phyloP scores from a whole-genome alignment of 2,888 invertebrate species.

The Ptilodon capucinus region DNA sequence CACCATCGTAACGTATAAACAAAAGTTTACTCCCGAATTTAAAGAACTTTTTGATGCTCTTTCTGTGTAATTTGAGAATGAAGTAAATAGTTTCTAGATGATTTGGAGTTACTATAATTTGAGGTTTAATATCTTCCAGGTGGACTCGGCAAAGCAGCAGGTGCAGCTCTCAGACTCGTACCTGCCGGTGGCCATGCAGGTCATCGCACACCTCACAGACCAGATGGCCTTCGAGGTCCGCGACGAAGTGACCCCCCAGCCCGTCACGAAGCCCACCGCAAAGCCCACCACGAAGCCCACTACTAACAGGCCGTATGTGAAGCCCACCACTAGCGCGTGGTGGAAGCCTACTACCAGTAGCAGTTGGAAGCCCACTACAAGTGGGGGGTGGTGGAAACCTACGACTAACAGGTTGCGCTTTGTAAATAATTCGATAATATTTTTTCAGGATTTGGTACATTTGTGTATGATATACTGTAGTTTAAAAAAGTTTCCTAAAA shows the following conservation, averaged over 20 bases:
- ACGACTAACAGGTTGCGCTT: constrained; percentile 52
- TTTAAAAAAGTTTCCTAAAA: too few species aligned
- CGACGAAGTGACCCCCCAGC: constrained; percentile 57
- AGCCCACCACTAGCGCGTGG: constrained; percentile 42
- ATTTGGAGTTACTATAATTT: too few species aligned
- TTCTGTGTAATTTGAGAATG: too few species aligned
- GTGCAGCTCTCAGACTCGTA: constrained; percentile 83
- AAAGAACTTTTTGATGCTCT: too few species aligned
- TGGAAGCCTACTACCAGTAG: constrained; percentile 39
- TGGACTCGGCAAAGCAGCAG: constrained; percentile 64
- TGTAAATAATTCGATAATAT: constrained; percentile 25
- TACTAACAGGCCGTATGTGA: constrained; percentile 40
- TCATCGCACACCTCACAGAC: constrained; percentile 84
- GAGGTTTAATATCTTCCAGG: constrained; percentile 50
- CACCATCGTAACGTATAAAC: too few species aligned
- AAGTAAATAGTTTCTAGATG: too few species aligned
- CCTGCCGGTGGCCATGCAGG: constrained; percentile 87
- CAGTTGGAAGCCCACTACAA: constrained; percentile 54
- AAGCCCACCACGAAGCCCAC: constrained; percentile 29
- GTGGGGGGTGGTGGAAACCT: constrained; percentile 61
- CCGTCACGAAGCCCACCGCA: constrained; percentile 24
- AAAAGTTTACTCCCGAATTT: too few species aligned
- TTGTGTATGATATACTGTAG: too few species aligned
- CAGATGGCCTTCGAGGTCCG: constrained; percentile 82
- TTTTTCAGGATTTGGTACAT: too few species aligned